Conservation (phyloP, 2,113 vertebrate species). For the Uropsilus gracilis region DNA sequence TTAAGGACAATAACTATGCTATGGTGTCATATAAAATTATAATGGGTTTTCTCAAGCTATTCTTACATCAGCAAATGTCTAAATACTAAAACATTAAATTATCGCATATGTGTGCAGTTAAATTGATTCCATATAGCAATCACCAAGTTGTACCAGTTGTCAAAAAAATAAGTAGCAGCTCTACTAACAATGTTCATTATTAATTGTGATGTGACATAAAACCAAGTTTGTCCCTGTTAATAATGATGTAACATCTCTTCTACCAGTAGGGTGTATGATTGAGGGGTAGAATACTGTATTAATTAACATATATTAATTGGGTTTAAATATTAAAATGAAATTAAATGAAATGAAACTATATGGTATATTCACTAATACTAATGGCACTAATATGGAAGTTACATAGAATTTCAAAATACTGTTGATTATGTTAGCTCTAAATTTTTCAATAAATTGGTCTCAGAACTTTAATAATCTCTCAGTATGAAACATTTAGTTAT, state of each 20-base stretch:
- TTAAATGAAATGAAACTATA: background rate
- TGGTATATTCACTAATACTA: constrained; percentile 4
- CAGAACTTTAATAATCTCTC: background rate
- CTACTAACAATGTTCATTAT: background rate
- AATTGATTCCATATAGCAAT: constrained; percentile 26
- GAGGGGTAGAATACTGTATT: background rate
- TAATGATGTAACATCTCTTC: background rate
- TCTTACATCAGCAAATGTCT: constrained; percentile 1
- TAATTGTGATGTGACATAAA: constrained; percentile 32
- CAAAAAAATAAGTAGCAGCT: background rate
- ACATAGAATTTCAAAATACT: background rate
- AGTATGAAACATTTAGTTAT: background rate
- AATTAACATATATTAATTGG: background rate
- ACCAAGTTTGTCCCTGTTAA: background rate
- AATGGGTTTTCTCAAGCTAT: constrained; percentile 3
- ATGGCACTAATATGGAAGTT: background rate
- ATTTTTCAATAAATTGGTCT: background rate
- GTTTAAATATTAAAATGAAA: background rate
- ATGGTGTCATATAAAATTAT: background rate
- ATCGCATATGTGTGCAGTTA: constrained; percentile 31
- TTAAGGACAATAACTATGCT: constrained; percentile 29
- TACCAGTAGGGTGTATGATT: background rate
- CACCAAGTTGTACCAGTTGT: background rate
- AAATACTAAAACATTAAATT: constrained; percentile 26
- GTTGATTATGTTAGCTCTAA: background rate